Base-by-base conservation (phyloP, 2,888 invertebrate genomes). In the Cheilosia scutellata region DNA sequence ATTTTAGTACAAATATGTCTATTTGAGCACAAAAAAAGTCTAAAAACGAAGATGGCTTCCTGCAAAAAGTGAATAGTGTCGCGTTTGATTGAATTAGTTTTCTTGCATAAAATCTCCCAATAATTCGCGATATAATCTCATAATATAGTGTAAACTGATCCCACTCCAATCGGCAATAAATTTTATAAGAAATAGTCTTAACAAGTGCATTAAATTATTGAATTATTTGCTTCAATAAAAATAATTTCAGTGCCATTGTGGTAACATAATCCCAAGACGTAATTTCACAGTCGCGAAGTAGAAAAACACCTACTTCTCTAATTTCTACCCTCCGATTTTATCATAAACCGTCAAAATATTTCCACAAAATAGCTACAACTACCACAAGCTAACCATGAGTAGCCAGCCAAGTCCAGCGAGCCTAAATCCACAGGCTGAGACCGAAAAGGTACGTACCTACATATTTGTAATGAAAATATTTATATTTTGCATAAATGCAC, bases 331-430 rank as follows among this genome's bases (percentile, higher is more conserved):
- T 27, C 29, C 11, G 65, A 27, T 44, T 47, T 42, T 27, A 4
- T 13, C n/a, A 77, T 44, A 33, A 51, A 71, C 65, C 75, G 80
- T 75, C 84, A 84, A 84, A 71, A 84, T 84, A 84, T 74, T 70
- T 80, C 84, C 84, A 57, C 84, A 84, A 84, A 84, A 84, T 84
- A 80, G 80, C 70, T 84, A 84, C 20, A 80, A 66, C 57, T 84
- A 84, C 49, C 71, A 44, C 25, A 79, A 84, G 70, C 63, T 88
- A 82, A 93, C 91, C 89, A 96, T 96, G 96, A 96, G 95, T 92
- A 93, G 95, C 80, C 96, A 96, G 92, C 96, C 95, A 89, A 96
- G 96, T 92, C 96, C 96, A 89, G 96, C 96, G 82, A 95, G 95
- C 89, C 93, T 95, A 90, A 95, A 95, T 90, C 94, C 89, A 44